Percentiles rank a stretch among this genome's conserved stretches.
Conservation (phyloP, 2,113 vertebrate genomes). For the pig (Sus scrofa) region DNA sequence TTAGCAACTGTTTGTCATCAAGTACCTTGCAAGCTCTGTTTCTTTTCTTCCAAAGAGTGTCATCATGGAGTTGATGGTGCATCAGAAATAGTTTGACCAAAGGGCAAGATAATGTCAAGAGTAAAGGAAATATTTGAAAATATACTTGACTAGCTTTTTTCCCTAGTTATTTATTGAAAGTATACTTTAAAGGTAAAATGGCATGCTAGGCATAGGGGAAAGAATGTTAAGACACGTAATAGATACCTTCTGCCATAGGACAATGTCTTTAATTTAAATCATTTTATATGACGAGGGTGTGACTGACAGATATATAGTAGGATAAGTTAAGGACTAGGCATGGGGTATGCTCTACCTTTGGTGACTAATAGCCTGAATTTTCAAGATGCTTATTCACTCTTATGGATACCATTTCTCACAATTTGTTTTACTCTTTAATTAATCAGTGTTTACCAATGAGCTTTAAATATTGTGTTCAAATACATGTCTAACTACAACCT, state of each 20-base stretch:
- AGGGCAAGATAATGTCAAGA: conserved; percentile 66
- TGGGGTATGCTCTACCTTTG: background rate
- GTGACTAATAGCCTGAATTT: background rate
- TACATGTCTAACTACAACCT: background rate
- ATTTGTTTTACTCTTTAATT: conserved; percentile 26
- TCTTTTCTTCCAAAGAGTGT: conserved; percentile 54
- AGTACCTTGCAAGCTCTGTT: conserved; percentile 68
- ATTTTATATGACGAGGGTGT: conserved; percentile 38
- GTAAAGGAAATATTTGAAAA: conserved; percentile 62
- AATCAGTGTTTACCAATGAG: background rate
- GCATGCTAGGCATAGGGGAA: background rate
- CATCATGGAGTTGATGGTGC: conserved; percentile 66
- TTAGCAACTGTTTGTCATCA: conserved; percentile 61
- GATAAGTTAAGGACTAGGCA: background rate
- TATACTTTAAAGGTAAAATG: conserved; percentile 53
- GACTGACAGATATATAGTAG: background rate
- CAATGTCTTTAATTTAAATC: conserved; percentile 50
- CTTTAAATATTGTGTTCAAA: conserved; percentile 24
- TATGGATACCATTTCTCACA: background rate
- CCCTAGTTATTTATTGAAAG: conserved; percentile 60
- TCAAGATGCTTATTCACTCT: background rate
- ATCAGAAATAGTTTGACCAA: conserved; percentile 65
- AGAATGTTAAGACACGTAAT: background rate
- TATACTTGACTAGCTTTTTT: conserved; percentile 32
- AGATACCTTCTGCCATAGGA: background rate